Base-by-base conservation (phyloP, 2,797 vertebrate species). In the Sebastes minor region DNA sequence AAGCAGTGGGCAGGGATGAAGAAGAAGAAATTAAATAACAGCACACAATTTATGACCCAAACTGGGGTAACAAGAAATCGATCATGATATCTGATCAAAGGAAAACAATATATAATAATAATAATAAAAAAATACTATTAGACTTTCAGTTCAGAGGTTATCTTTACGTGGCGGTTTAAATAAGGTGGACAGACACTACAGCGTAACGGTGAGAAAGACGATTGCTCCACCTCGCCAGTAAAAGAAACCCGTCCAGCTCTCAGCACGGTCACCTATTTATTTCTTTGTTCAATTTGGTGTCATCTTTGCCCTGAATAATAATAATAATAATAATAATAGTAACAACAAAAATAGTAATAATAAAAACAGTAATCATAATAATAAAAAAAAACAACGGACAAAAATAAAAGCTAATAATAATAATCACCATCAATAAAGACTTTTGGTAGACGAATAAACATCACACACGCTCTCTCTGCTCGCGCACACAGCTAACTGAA, bases 201-300 rank as follows among this genome's bases (percentile, higher is more conserved):
- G 79, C 65, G 57, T 81, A 65, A 76, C 16, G 53, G 60, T 78
- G 76, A 57, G 62, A 55, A 42, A 81, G 75, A 65, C 5, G 16
- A 71, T 69, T 25, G 78, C 76, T 83, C 85, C 78, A 86, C 85
- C 89, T 84, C 20, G 53, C 82, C 82, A 86, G 84, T 64, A 78
- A 89, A 84, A 87, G 81, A 93, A 87, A 91, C 85, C 22, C 20
- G 70, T 71, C 74, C 61, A 38, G 56, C 68, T 71, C 49, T 74
- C 73, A 72, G 74, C 69, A 9, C 53, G 68, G 82, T 84, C 85
- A 76, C 70, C 73, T 79, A 73, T 77, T 79, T 70, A 82, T 84
- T 65, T 90, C 35, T 94, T 94, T 94, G 90, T 93, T 94, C 88
- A 93, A 94, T 96, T 96, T 96, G 96, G 95, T 95, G 95, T 94